Evolutionary conservation across 2,113 vertebrate species (phyloP).

Genomic region (Sinocyclocheilus anshuiensis): DNA sequence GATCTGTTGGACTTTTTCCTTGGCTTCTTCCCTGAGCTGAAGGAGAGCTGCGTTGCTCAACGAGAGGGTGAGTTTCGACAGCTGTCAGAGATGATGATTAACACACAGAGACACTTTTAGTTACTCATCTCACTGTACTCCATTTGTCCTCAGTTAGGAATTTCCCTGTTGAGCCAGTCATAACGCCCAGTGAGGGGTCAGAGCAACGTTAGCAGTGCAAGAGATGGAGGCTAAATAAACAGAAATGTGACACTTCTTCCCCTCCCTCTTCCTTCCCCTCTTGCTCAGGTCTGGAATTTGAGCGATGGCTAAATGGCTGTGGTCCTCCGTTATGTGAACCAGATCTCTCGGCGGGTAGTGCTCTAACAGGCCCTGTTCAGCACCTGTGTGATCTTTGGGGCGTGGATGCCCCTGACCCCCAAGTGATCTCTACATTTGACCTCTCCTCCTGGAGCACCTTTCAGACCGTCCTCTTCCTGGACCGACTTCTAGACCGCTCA

Average conservation of each 20-base stretch:
- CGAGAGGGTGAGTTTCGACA: slow-evolving; percentile 79
- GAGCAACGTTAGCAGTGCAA: slow-evolving; percentile 19
- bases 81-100: slow-evolving; percentile 20
- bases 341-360: slow-evolving; percentile 87
- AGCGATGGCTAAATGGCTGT: slow-evolving; percentile 91
- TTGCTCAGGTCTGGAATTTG: slow-evolving; percentile 88
- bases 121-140: background rate
- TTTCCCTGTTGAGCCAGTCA: slow-evolving; percentile 7
- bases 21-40: slow-evolving; percentile 88
- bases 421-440: slow-evolving; percentile 76
- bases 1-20: slow-evolving; percentile 94
- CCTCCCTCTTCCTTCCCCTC: slow-evolving; percentile 25
- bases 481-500: slow-evolving; percentile 88
- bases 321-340: slow-evolving; percentile 90
- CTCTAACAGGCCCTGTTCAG: slow-evolving; percentile 86
- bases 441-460: slow-evolving; percentile 93
- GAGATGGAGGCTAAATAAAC: slow-evolving; percentile 34
- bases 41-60: slow-evolving; percentile 82
- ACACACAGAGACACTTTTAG: background rate
- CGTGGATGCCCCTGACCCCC: slow-evolving; percentile 73
- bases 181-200: slow-evolving; percentile 34
- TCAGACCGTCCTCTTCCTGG: slow-evolving; percentile 94
- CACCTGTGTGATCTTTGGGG: slow-evolving; percentile 88
- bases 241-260: slow-evolving; percentile 37
- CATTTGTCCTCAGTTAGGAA: background rate